Evolutionary conservation across 2,888 invertebrate genomes (phyloP), one percentile per base, ranked within the genome.

Genomic region (Ctena decussata): DNA sequence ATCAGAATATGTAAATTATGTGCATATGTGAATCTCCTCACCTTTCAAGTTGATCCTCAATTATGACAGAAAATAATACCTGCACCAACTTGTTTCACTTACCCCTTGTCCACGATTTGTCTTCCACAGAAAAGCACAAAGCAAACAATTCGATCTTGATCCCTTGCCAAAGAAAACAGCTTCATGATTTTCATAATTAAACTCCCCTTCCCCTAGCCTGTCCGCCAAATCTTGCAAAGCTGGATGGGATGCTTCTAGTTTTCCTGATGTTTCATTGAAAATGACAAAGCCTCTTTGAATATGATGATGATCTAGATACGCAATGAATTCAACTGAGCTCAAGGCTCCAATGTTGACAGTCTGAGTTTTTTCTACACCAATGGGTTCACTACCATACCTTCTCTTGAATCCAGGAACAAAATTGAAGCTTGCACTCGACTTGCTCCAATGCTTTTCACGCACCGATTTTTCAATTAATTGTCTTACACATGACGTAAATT

Each of bases 91-190:
- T n/a, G n/a, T n/a, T 46, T 21, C 21, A 46, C 46, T 12, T 90
- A 93, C 93, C 37, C 91, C 92, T 90, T 93, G 93, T 44, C 93
- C 93, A 74, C 93, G 80, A 46, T 89, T 86, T 39, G 92, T 88
- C 71, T 86, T 91, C 92, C 93, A 93, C 11, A 93, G n/a, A 78
- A 93, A 93, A 1, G 90, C 92, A n/a, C 89, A 86, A 60, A 93
- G 39, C 27, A 93, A 84, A 73, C 88, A 87, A 27, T 88, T 87
- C 3, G 92, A 87, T 37, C 91, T 81, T 46, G 82, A 73, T 18
- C 93, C 93, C 11, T 88, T 76, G 27, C 80, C 82, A 72, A 93
- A 85, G 82, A 93, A 93, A 15, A 93, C 86, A 15, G 89, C 93
- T 82, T 93, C 93, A 89, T 93, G 93, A 1, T 80, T 35, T 18